Conservation (phyloP, 1,140 invertebrate genomes). For the Drosophila sucinea region DNA sequence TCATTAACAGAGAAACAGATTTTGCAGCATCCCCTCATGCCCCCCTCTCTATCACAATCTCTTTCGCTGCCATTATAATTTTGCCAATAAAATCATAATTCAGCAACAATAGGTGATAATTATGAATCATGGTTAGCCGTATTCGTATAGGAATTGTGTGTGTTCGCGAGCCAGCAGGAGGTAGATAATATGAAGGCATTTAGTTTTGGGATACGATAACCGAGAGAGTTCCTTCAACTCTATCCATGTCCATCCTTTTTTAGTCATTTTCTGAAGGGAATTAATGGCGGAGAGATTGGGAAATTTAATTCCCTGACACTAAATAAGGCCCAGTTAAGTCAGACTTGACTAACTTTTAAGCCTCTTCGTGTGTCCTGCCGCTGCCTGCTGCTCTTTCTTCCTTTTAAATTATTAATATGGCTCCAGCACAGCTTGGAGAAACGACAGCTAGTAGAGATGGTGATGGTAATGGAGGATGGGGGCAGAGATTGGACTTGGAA, state of each 20-base stretch:
- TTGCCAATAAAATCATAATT: conserved; percentile 13
- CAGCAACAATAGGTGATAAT: conserved; percentile 10
- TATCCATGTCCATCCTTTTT: background rate
- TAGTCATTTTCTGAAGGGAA: no score
- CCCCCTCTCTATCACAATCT: background rate
- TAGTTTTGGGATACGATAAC: background rate
- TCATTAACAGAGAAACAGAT: conserved; percentile 10
- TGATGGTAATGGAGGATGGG: conserved; percentile 3
- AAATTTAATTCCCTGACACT: conserved; percentile 32
- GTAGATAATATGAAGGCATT: background rate
- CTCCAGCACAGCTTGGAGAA: conserved; percentile 15
- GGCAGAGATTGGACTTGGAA: background rate
- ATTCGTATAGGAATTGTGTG: background rate
- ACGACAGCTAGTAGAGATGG: conserved; percentile 11
- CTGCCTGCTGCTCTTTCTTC: conserved; percentile 20
- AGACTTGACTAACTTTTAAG: conserved; percentile 39
- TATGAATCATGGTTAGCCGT: background rate
- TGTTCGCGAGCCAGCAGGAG: background rate
- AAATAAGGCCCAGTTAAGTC: conserved; percentile 8
- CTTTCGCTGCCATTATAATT: background rate
- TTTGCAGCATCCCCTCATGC: background rate
- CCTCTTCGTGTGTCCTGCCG: conserved; percentile 1
- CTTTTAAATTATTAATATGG: conserved; percentile 71
- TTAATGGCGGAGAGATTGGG: background rate
- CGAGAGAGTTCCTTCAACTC: background rate